Percentiles rank a stretch among this genome's conserved stretches.
These are phyloP conservation scores for Drosophila quadrilineata DNA, from an alignment of 1,140 invertebrate genomes.

Conservation along the genomic window DNA sequence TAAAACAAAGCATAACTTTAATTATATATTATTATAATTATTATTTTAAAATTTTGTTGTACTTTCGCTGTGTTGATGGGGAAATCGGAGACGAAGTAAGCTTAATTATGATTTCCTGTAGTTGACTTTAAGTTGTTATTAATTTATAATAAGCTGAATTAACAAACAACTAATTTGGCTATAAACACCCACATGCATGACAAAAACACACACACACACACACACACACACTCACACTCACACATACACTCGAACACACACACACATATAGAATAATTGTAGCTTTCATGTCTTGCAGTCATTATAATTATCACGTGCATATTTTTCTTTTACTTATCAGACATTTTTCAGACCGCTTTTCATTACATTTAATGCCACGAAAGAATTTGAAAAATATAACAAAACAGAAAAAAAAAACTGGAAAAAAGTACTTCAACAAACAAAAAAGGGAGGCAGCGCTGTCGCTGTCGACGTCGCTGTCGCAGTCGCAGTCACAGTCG, in stretches of 20 bases:
- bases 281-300: conserved; percentile 61
- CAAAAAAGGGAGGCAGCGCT: neutral
- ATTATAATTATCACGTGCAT: conserved; percentile 72
- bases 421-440: conserved; percentile 16
- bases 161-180: conserved; percentile 32
- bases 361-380: conserved; percentile 78
- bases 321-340: conserved; percentile 42
- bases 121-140: conserved; percentile 17
- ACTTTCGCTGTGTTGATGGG: too few species aligned
- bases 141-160: conserved; percentile 38
- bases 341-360: conserved; percentile 71
- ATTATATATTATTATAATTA: conserved; percentile 3
- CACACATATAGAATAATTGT: too few species aligned
- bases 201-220: conserved; percentile 1
- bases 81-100: neutral
- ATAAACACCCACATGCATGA: conserved; percentile 18
- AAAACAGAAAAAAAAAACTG: conserved; percentile 61
- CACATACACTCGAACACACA: too few species aligned
- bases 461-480: neutral
- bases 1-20: neutral
- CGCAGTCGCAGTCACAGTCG: neutral
- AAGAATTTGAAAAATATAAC: conserved; percentile 78
- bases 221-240: neutral
- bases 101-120: neutral
- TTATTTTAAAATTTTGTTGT: too few species aligned